Evolutionary conservation across 1,140 invertebrate genomes (phyloP).

Genomic region (Drosophila pruinosa): DNA sequence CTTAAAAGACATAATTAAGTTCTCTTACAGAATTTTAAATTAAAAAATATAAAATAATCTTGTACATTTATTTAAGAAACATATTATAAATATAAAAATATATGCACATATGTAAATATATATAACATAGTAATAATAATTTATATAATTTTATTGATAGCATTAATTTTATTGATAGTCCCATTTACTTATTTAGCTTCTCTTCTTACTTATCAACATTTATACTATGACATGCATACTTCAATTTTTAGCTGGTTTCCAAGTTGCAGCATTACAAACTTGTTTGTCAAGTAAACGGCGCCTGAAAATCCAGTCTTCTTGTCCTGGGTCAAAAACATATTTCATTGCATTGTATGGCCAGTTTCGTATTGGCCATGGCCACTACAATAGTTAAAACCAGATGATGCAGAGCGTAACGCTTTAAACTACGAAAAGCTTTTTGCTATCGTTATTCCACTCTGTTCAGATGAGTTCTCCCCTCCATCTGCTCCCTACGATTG

Average conservation of each 20-base stretch:
- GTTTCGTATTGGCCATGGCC: constrained; percentile 22
- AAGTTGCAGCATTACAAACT: neutral
- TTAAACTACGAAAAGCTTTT: constrained; percentile 66
- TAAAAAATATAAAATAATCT: too few relatives aligned
- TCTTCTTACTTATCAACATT: too few relatives aligned
- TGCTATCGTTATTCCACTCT: constrained; percentile 2
- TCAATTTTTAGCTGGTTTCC: neutral
- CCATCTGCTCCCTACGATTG: neutral
- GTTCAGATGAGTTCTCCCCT: neutral
- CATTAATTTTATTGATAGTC: too few relatives aligned
- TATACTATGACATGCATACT: too few relatives aligned
- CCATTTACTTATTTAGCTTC: too few relatives aligned
- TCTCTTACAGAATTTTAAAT: too few relatives aligned
- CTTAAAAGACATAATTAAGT: too few relatives aligned
- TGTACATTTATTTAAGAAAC: too few relatives aligned
- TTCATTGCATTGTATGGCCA: constrained; percentile 41
- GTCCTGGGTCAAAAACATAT: constrained; percentile 40
- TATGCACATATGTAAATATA: too few relatives aligned
- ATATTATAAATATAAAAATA: too few relatives aligned
- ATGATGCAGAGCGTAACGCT: constrained; percentile 49
- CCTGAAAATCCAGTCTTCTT: constrained; percentile 30
- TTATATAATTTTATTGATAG: too few relatives aligned
- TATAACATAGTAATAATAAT: too few relatives aligned
- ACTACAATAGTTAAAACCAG: constrained; percentile 32
- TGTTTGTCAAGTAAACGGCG: constrained; percentile 22